Base-by-base conservation (phyloP, 2,113 vertebrate species). In the Cyprinodon tularosa region DNA sequence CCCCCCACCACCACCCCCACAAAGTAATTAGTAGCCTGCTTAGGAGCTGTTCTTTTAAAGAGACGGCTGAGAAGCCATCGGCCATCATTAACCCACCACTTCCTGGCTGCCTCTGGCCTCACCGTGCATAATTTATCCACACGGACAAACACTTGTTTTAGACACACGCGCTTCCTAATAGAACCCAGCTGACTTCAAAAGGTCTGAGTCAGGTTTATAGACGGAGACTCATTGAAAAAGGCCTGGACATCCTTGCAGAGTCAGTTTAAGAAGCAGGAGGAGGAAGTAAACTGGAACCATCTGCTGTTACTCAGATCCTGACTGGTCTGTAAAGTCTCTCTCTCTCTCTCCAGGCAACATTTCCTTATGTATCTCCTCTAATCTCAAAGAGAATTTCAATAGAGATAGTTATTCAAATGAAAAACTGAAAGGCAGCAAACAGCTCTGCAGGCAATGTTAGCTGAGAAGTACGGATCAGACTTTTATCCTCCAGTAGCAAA, bases 71-170 rank as follows among this genome's bases (percentile, higher is more conserved):
- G 77, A 66, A 74, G 74, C 69, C 45, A 0, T 84, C 85, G 12
- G 86, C 75, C 88, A 87, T 90, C 86, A 88, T 92, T 90, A 92
- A 77, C 87, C 86, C 81, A 84, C 90, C 81, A 87, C 90, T 91
- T 91, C 88, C 92, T 90, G 84, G 72, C 86, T 67, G 71, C 84
- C 74, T 12, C 42, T 13, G 37, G 48, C 73, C 81, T 81, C 66
- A 66, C 66, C 68, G 40, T 59, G 81, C 70, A 71, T 74, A 80
- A 85, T 74, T 71, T 77, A 62, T 78, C 70, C 71, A 87, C 82
- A 77, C 75, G 76, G 73, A 87, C 84, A 85, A 79, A 84, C 57
- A 82, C 73, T 44, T 57, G 74, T 88, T 83, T 74, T 71, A 82
- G 69, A 81, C 87, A 78, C 89, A 83, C 74, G 81, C 80, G 75